These are phyloP conservation scores for Harpagoxenus sublaevis DNA, from an alignment of 2,888 invertebrate genomes.

Conservation along the genomic window DNA sequence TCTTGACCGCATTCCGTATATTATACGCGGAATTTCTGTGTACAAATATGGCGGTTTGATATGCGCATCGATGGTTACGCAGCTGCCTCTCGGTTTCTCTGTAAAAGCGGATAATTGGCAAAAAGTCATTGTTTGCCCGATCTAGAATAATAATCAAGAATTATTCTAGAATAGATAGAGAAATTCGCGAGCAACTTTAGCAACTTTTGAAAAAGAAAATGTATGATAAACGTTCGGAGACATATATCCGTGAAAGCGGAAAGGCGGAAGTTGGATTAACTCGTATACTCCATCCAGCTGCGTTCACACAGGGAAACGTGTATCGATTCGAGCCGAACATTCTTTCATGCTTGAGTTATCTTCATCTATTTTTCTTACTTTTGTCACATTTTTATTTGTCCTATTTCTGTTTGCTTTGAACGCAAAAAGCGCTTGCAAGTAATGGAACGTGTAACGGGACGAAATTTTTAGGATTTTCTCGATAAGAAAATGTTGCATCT, in stretches of 20 bases:
- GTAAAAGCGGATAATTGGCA: background rate
- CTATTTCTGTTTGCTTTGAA: background rate
- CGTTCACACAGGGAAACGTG: background rate
- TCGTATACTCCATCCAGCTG: background rate
- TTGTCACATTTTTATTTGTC: background rate
- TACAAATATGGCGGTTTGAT: background rate
- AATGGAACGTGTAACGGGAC: background rate
- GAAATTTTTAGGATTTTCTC: background rate
- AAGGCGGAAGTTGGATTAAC: conserved; percentile 24
- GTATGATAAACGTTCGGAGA: conserved; percentile 14
- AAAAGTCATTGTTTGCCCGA: conserved; percentile 3
- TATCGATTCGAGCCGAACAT: background rate
- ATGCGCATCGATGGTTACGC: background rate
- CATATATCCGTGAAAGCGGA: background rate
- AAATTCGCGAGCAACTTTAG: background rate
- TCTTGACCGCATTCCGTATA: background rate
- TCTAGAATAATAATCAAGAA: background rate
- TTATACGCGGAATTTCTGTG: background rate
- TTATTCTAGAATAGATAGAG: background rate
- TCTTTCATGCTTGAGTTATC: background rate
- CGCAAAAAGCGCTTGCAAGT: background rate
- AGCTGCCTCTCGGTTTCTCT: background rate
- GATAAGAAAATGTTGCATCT: background rate
- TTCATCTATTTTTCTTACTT: background rate
- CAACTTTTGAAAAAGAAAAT: conserved; percentile 17